Evolutionary conservation across 2,888 invertebrate species (phyloP).

Genomic region (Pyralis farinalis): DNA sequence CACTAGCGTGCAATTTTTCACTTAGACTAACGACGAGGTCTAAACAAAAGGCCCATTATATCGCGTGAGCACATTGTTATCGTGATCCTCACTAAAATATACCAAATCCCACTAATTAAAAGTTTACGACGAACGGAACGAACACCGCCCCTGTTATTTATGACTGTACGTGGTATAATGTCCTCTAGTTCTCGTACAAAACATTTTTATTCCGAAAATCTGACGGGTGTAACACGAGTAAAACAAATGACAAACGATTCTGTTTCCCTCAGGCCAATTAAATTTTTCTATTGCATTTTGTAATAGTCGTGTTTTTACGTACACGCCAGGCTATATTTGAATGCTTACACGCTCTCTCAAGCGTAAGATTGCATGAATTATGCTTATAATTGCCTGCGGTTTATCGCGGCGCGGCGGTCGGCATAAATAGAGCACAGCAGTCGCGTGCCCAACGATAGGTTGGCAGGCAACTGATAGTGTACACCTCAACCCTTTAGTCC

Average conservation of each 20-base stretch:
- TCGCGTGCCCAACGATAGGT: conserved; percentile 40
- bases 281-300: conserved; percentile 15
- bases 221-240: conserved; percentile 24
- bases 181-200: conserved; percentile 18
- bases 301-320: conserved; percentile 9
- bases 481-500: conserved; percentile 20
- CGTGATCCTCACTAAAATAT: conserved; percentile 50
- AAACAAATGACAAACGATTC: conserved; percentile 32
- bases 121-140: conserved; percentile 44
- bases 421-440: conserved; percentile 30
- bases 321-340: conserved; percentile 13
- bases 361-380: conserved; percentile 33
- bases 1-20: conserved; percentile 49
- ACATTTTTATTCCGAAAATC: conserved; percentile 16
- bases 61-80: conserved; percentile 55
- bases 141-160: conserved; percentile 37
- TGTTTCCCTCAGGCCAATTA: conserved; percentile 30
- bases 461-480: conserved; percentile 35
- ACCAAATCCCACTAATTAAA: conserved; percentile 63
- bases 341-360: conserved; percentile 28
- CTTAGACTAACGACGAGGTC: conserved; percentile 40
- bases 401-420: conserved; percentile 28
- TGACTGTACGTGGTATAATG: conserved; percentile 21
- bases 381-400: conserved; percentile 35
- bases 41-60: conserved; percentile 45